Evolutionary conservation across 2,797 vertebrate genomes (phyloP), one percentile per base, ranked within the genome.

Genomic region (Poeciliopsis paucimaculata): DNA sequence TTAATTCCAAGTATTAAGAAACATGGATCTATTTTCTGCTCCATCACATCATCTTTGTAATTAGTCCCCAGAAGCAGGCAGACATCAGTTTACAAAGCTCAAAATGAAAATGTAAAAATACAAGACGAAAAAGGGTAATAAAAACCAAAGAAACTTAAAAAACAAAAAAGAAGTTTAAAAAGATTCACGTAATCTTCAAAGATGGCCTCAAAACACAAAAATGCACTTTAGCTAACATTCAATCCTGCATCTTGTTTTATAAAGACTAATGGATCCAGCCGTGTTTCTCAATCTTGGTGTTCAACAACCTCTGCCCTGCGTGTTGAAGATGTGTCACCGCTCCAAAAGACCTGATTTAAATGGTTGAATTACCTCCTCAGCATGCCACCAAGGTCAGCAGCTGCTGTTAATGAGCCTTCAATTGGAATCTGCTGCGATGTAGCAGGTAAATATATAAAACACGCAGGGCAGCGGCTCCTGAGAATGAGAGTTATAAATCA

Each of bases 371-470:
- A 39, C 11, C 20, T 53, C 49, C 49, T 39, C 4, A 74, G 34
- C 47, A 49, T 26, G 13, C 7, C 36, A 74, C 36, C 34, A 55
- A 74, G 47, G 31, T 49, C 28, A 20, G 47, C 49, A 36, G 46
- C 16, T 23, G 72, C 34, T 39, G 20, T 39, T 39, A 73, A 53
- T 53, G 47, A 53, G 31, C 49, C 31, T 26, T 23, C 20, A 26
- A 51, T 20, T 73, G 31, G 34, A 53, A 73, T 34, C 46, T 51
- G 31, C 46, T 13, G 66, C 20, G 23, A 11, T 70, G 39, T 41
- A 43, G 66, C 39, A 70, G 66, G 39, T 43, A 70, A 70, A 70
- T 70, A 70, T 43, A 70, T 43, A 43, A 70, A 70, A 70, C 66
- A 64, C 10, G 16, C 60, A 70, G 39, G 39, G 36, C 39, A 41